A percentile compares a stretch with the other conserved stretches of the same genome.
Conservation (phyloP, 2,113 vertebrate genomes). For the Lophotis ruficrista region DNA sequence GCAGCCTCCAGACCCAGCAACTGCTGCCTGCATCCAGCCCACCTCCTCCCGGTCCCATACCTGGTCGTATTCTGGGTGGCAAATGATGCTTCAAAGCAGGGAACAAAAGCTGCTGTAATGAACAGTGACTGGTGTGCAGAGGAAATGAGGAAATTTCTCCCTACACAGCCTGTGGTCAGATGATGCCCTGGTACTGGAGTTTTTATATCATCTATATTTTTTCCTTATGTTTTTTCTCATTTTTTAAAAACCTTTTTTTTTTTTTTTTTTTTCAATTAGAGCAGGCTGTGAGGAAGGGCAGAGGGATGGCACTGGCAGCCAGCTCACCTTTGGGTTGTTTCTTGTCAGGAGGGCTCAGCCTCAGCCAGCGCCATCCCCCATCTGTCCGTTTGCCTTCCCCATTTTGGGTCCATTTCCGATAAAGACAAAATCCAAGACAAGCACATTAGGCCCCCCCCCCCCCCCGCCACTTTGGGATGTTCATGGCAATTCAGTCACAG, state of each 20-base stretch:
- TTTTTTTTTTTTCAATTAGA: background rate
- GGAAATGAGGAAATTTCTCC: background rate
- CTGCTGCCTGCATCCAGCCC: rapidly evolving
- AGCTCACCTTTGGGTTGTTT: slow-evolving; percentile 20
- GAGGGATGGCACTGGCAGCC: rapidly evolving
- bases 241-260: background rate
- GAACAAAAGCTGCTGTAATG: background rate
- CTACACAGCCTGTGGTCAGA: background rate
- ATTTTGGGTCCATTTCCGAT: background rate
- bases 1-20: background rate
- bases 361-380: background rate
- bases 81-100: background rate
- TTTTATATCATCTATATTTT: background rate
- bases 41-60: background rate
- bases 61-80: background rate
- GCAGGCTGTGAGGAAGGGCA: background rate
- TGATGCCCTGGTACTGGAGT: background rate
- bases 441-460: too few species aligned
- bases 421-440: background rate
- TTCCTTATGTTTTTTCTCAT: background rate
- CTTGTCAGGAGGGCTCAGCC: background rate
- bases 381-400: background rate
- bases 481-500: background rate
- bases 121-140: background rate
- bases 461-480: background rate